Conservation (phyloP, 2,888 invertebrate genomes). For the Conchocele bisecta region DNA sequence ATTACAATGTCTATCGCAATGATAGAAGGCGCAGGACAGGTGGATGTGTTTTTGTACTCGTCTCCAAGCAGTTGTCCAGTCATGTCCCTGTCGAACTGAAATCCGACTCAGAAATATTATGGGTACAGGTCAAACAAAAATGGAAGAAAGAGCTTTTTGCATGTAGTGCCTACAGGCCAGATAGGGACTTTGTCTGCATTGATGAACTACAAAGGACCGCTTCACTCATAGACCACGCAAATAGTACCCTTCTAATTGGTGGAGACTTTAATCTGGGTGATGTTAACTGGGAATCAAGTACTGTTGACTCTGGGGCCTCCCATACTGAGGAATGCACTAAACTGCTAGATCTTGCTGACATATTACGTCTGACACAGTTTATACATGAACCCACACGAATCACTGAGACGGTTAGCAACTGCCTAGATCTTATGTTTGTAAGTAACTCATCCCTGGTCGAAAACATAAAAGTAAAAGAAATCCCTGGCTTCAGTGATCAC, state of each 20-base stretch:
- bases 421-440: too few species aligned
- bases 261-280: too few species aligned
- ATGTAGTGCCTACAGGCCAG: neutral
- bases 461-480: too few species aligned
- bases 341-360: neutral
- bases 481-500: neutral
- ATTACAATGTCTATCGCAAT: neutral
- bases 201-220: too few species aligned
- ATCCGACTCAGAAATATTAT: neutral
- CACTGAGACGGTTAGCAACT: neutral
- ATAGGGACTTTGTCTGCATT: neutral
- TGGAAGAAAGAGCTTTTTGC: neutral
- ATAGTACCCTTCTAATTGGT: neutral
- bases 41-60: conserved; percentile 23
- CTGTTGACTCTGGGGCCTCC: neutral
- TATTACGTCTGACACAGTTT: neutral
- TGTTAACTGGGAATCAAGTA: neutral
- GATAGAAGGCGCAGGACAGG: neutral
- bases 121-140: conserved; percentile 9
- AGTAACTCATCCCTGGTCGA: too few species aligned
- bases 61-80: conserved; percentile 84
- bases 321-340: neutral
- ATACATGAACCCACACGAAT: conserved; percentile 4
- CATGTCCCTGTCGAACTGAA: conserved; percentile 85
- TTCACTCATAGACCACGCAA: neutral